Base-by-base conservation (phyloP, 2,797 vertebrate genomes). In the Lagodon rhomboides region DNA sequence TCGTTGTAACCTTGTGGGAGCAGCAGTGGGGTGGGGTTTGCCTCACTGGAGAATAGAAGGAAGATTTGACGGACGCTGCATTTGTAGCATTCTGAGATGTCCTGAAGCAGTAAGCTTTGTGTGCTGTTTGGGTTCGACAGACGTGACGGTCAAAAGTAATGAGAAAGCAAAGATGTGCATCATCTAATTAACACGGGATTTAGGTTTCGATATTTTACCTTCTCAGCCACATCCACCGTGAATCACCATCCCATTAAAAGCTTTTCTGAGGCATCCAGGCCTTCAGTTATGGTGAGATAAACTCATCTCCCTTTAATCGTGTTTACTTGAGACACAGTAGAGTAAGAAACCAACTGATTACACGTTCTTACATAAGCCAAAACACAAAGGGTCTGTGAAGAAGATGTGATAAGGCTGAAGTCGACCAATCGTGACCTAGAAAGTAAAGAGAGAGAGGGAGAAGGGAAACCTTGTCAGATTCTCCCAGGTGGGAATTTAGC, bases 401-500 rank as follows among this genome's bases (percentile, higher is more conserved):
- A 65, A 54, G 68, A 75, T 56, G 68, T 58, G 82, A 80, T 77
- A 58, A 79, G 55, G 34, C 65, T 80, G 74, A 68, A 87, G 75
- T 78, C 60, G 18, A 61, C 82, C 62, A 85, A 55, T 73, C 8
- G 1, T 85, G 87, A 87, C 82, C 87, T 84, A 87, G 83, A 93
- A 91, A 86, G 58, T 77, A 69, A 25, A 71, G 72, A 47, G 69
- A 71, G 79, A 69, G 79, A 72, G 16, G 54, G 13, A 81, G 74
- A 76, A 56, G 66, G 71, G 70, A 77, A 75, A 77, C 70, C 68
- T 75, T 74, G 73, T 64, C 53, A 30, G 76, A 73, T 76, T 80
- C 56, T 86, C 82, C 77, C 82, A 85, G 73, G 77, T 88, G 82
- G 74, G 80, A 91, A 69, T 88, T 73, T 81, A 69, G 51, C 79